A percentile compares a stretch with the other conserved stretches of the same genome.
phyloP scores from a whole-genome alignment of 2,113 vertebrate genomes.

The Mormyrus iriodes region DNA sequence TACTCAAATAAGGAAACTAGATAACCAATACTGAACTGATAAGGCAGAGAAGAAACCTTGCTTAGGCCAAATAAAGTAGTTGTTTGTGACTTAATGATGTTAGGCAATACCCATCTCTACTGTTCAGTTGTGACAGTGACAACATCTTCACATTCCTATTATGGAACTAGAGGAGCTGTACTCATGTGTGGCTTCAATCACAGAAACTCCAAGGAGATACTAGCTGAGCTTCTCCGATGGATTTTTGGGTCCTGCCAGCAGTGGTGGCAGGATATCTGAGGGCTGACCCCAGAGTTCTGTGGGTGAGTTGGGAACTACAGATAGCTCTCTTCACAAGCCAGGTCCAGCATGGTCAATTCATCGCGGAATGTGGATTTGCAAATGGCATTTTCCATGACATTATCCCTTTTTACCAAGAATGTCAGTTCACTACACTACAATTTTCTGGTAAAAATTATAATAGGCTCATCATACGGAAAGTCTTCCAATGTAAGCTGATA shows the following conservation, averaged over 20 bases:
- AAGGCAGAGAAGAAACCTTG: not conserved
- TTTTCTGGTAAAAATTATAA: not conserved
- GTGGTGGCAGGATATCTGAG: constrained; percentile 14
- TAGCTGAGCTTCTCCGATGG: not conserved
- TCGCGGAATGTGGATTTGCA: not conserved
- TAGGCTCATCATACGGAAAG: not conserved
- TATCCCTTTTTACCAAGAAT: not conserved
- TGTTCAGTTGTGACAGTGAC: constrained; percentile 28
- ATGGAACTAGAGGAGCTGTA: constrained; percentile 25
- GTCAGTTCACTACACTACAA: constrained; percentile 1
- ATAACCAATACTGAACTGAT: not conserved
- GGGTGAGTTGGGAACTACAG: constrained; percentile 29
- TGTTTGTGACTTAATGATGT: constrained; percentile 31
- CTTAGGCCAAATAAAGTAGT: not conserved
- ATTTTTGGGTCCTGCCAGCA: constrained; percentile 32
- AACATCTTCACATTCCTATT: constrained; percentile 34
- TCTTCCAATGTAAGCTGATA: not conserved
- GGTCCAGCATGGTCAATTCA: not conserved
- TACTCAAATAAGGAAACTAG: not conserved
- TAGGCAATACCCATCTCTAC: not conserved
- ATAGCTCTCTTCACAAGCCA: constrained; percentile 6
- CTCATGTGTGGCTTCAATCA: constrained; percentile 1
- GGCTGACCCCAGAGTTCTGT: constrained; percentile 29
- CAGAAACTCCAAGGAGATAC: not conserved
- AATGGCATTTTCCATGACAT: constrained; percentile 11